Evolutionary conservation across 2,888 invertebrate genomes (phyloP), one percentile per base, ranked within the genome.

Genomic region (Phoronis australis): DNA sequence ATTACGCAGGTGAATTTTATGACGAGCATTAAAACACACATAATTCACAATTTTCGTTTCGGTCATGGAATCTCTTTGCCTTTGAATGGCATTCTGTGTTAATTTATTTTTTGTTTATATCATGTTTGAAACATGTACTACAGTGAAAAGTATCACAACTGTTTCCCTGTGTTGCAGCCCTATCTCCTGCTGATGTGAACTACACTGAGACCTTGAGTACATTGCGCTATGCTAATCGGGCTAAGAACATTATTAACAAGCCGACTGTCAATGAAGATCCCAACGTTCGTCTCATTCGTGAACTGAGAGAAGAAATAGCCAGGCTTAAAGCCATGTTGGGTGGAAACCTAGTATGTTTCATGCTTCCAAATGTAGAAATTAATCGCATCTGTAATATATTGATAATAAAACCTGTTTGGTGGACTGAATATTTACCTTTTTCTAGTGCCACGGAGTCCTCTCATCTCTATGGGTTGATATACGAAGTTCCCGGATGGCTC

Each of bases 201-300:
- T 87, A 87, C 81, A 85, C 83, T 57, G 88, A 89, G 76, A 87
- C 87, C 9, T 82, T 88, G 47, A 87, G 87, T 63, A 88, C 88
- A 12, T 80, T 89, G 47, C 83, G 88, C 52, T 88, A 88, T 80
- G 87, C 88, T 53, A 85, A 85, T 62, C 79, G 87, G 51, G 87
- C 88, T 60, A 84, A 87, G 57, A 84, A 84, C 65, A 83, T 89
- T 46, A 81, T 84, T 62, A 83, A 83, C 70, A 80, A 80, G 60
- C 84, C 84, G 47, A 80, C 82, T 58, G 80, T 84, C 59, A 83
- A 83, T 76, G 84, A 84, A 76, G 76, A 76, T 64, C 65, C 70
- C 47, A 82, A 82, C 67, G 83, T 83, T 55, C 80, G 78, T 60
- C 80, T 82, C 42, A 84, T 85, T 52, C 74, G 83, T 42, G 83